Evolutionary conservation across 2,888 invertebrate genomes (phyloP).

Genomic region (Rugalucina vietnamica): DNA sequence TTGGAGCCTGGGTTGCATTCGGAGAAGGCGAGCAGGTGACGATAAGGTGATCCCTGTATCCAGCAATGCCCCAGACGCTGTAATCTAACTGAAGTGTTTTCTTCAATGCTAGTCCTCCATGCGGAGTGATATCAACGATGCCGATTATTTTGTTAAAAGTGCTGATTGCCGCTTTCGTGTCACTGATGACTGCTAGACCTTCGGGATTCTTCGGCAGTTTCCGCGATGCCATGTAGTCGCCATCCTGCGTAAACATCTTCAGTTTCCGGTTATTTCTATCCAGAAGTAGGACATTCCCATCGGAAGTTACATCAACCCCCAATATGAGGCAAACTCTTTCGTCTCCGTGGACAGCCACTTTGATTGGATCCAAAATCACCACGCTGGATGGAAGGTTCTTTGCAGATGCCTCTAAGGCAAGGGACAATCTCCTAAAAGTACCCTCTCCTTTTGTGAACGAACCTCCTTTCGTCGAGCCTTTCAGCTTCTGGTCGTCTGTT

Average conservation of each 20-base stretch:
- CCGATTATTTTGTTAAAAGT: not conserved
- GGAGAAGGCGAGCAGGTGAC: not conserved
- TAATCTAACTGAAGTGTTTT: not conserved
- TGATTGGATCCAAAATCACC: not conserved
- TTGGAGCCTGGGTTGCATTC: not conserved
- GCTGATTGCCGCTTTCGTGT: not conserved
- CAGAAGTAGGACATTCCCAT: not conserved
- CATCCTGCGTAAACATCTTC: slow-evolving; percentile 1
- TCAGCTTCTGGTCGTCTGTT: not conserved
- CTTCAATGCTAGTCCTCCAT: not conserved
- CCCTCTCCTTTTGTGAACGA: not conserved
- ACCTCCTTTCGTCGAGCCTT: too few species aligned
- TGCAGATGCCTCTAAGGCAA: not conserved
- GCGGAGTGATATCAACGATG: not conserved
- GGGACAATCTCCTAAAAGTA: not conserved
- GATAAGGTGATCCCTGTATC: not conserved
- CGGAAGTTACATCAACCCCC: not conserved
- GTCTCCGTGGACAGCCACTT: not conserved
- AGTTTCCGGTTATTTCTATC: slow-evolving; percentile 1
- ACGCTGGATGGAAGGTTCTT: not conserved
- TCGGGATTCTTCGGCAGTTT: not conserved
- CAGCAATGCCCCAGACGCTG: not conserved
- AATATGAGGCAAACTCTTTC: not conserved
- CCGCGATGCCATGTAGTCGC: not conserved
- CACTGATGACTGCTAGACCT: not conserved